phyloP scores from a whole-genome alignment of 2,797 vertebrate genomes.

The Microctenopoma steveboyesi region DNA sequence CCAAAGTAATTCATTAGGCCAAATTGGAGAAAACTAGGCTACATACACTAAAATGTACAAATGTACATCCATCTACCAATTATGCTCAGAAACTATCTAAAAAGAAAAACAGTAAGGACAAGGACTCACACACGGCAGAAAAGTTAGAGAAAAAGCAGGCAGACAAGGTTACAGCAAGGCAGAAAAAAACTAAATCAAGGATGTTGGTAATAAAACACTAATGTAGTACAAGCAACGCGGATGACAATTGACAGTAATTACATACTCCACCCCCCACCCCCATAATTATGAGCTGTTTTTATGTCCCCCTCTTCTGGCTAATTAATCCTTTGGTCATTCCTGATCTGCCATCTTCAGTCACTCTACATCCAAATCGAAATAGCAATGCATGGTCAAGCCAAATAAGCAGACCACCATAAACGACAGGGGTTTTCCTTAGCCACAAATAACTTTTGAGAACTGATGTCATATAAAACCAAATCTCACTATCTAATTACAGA shows the following conservation, averaged over 20 bases:
- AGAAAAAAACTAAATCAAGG: slow-evolving; percentile 18
- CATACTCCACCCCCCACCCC: slow-evolving; percentile 29
- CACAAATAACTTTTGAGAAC: slow-evolving; percentile 62
- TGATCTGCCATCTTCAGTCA: slow-evolving; percentile 38
- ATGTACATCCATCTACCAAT: background rate
- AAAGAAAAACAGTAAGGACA: background rate
- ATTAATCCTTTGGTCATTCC: slow-evolving; percentile 61
- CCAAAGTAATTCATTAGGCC: background rate
- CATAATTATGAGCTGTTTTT: slow-evolving; percentile 68
- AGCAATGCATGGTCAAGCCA: slow-evolving; percentile 53
- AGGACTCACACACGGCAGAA: background rate
- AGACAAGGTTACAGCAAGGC: background rate
- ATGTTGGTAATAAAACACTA: slow-evolving; percentile 53
- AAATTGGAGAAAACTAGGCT: background rate
- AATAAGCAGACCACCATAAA: slow-evolving; percentile 60
- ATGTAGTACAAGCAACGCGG: slow-evolving; percentile 56
- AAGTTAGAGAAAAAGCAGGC: background rate
- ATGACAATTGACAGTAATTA: slow-evolving; percentile 74
- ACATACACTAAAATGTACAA: background rate
- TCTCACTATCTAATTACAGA: slow-evolving; percentile 66
- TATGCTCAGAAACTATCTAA: background rate
- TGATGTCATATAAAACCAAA: slow-evolving; percentile 70
- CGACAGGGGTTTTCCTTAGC: slow-evolving; percentile 63
- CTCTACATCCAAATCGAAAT: slow-evolving; percentile 55
- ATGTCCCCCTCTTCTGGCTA: slow-evolving; percentile 47